These are phyloP conservation scores for Psilopogon haemacephalus DNA, from an alignment of 2,113 vertebrate genomes.

Conservation along the genomic window DNA sequence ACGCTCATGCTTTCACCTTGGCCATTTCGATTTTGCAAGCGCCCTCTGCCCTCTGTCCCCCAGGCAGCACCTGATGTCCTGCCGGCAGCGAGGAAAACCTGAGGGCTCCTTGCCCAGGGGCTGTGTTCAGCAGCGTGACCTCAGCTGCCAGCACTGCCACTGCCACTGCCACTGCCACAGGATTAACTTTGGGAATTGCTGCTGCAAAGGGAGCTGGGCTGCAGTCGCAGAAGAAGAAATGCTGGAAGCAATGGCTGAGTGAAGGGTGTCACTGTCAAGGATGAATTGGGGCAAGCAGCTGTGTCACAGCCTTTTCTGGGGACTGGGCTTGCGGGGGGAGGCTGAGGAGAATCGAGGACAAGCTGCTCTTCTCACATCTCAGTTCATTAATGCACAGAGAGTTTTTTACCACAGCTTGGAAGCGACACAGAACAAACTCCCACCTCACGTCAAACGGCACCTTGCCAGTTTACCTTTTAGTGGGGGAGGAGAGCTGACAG, in stretches of 20 bases:
- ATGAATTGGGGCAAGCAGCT: neutral
- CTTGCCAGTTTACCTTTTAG: neutral
- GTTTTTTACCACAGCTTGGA: neutral
- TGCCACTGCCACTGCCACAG: neutral
- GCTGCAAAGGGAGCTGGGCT: neutral
- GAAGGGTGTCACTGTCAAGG: neutral
- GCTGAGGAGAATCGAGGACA: neutral
- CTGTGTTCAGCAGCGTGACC: fast-evolving
- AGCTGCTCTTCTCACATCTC: neutral
- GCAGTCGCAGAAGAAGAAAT: neutral
- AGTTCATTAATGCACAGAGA: neutral
- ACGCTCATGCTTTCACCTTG: neutral
- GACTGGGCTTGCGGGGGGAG: neutral
- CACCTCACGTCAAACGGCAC: neutral
- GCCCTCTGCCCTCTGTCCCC: fast-evolving
- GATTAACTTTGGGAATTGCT: neutral
- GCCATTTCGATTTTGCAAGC: neutral
- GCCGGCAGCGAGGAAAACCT: fast-evolving
- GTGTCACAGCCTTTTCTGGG: fast-evolving
- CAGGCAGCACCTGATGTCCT: neutral
- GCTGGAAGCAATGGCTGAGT: fast-evolving
- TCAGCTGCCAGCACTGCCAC: fast-evolving
- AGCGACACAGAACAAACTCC: neutral
- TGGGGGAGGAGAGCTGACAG: neutral
- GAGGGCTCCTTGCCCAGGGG: neutral